These are phyloP conservation scores for Acromyrmex charruanus DNA, from an alignment of 1,140 invertebrate genomes.

Conservation along the genomic window DNA sequence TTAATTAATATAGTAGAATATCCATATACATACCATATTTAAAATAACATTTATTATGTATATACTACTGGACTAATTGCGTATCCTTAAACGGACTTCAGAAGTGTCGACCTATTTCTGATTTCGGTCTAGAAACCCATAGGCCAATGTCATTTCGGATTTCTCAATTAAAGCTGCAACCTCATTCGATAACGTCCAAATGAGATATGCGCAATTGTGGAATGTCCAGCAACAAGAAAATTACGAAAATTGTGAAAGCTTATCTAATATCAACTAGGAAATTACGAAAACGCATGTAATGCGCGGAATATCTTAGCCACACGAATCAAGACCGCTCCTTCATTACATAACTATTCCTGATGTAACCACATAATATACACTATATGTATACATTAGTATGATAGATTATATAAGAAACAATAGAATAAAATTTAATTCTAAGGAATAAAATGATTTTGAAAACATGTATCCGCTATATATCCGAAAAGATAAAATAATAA, in stretches of 20 bases:
- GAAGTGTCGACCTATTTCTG: constrained; percentile 49
- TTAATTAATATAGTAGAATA: not conserved
- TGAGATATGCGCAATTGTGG: not conserved
- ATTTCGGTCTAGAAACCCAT: constrained; percentile 61
- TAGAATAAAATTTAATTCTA: not conserved
- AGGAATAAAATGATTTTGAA: not conserved
- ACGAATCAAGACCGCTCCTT: constrained; percentile 1
- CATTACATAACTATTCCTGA: constrained; percentile 36
- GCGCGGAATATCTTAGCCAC: not conserved
- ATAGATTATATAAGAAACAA: constrained; percentile 28
- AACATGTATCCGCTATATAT: not conserved
- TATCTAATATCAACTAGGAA: constrained; percentile 3
- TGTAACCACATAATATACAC: not conserved
- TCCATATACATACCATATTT: not conserved
- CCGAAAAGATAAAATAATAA: not conserved
- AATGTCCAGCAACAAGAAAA: not conserved
- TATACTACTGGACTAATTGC: not conserved
- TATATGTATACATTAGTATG: too few species aligned
- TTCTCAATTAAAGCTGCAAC: constrained; percentile 63
- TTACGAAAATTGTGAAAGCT: constrained; percentile 39
- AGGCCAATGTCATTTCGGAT: constrained; percentile 70
- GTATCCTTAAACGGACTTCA: not conserved
- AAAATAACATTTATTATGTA: not conserved
- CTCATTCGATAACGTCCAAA: constrained; percentile 64
- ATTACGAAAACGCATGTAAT: not conserved